Percentiles rank a stretch among this genome's conserved stretches.
These are phyloP conservation scores for Labia minor DNA, from an alignment of 2,888 invertebrate genomes.

Conservation along the genomic window DNA sequence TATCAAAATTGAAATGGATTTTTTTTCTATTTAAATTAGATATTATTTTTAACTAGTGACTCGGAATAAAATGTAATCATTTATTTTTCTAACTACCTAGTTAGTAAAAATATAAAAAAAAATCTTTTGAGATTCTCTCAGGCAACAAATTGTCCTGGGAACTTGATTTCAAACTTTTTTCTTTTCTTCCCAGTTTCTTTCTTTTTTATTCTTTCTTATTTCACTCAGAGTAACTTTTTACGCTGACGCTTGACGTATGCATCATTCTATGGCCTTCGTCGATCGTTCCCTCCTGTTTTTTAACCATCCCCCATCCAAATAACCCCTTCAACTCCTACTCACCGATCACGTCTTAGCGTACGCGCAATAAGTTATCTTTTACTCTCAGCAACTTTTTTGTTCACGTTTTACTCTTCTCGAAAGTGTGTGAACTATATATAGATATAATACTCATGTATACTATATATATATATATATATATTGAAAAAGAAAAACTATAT, in stretches of 20 bases:
- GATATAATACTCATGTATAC: too few relatives aligned
- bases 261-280: not conserved
- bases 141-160: not conserved
- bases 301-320: not conserved
- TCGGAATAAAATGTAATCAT: too few relatives aligned
- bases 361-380: conserved; percentile 8
- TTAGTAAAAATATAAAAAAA: not conserved
- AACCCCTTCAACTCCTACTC: too few relatives aligned
- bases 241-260: not conserved
- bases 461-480: not conserved
- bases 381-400: conserved; percentile 8
- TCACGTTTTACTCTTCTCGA: not conserved
- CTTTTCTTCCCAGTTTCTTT: too few relatives aligned
- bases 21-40: too few relatives aligned
- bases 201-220: not conserved
- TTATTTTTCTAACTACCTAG: too few relatives aligned
- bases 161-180: not conserved
- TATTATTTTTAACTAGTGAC: too few relatives aligned
- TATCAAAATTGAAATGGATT: too few relatives aligned
- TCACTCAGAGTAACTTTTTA: not conserved
- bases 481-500: not conserved
- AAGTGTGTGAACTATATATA: not conserved
- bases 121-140: not conserved
- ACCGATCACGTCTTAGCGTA: conserved; percentile 1
- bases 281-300: not conserved